phyloP scores from a whole-genome alignment of 2,113 vertebrate genomes.

The Notothenia rossii region DNA sequence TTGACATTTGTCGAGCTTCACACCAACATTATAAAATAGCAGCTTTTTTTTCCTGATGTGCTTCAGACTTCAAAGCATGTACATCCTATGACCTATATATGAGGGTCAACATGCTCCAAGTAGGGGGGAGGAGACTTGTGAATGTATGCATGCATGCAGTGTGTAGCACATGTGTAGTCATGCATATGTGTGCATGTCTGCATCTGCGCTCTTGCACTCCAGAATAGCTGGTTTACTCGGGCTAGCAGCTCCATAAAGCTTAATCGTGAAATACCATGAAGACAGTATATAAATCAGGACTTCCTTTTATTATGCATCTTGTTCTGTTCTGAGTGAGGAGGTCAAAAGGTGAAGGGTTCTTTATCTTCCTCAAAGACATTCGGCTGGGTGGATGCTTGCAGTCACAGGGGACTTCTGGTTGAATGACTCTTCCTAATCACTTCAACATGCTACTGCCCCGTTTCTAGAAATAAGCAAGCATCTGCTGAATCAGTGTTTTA shows the following conservation, averaged over 20 bases:
- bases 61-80: slow-evolving; percentile 47
- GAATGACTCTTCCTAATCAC: slow-evolving; percentile 18
- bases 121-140: slow-evolving; percentile 35
- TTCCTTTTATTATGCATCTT: neutral
- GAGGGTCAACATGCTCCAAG: slow-evolving; percentile 55
- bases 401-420: slow-evolving; percentile 13
- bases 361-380: slow-evolving; percentile 15
- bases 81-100: slow-evolving; percentile 62
- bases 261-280: neutral
- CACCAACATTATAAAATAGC: neutral
- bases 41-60: slow-evolving; percentile 6
- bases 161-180: slow-evolving; percentile 57
- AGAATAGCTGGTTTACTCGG: neutral
- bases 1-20: neutral
- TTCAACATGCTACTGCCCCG: neutral
- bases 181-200: slow-evolving; percentile 59
- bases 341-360: slow-evolving; percentile 29
- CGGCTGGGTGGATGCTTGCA: neutral
- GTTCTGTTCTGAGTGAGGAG: neutral
- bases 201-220: slow-evolving; percentile 46
- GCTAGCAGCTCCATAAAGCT: neutral
- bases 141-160: slow-evolving; percentile 51
- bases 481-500: neutral
- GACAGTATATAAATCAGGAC: neutral
- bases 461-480: neutral